Base-by-base conservation (phyloP, 1,140 invertebrate species). In the Lordiphosa clarofinis region DNA sequence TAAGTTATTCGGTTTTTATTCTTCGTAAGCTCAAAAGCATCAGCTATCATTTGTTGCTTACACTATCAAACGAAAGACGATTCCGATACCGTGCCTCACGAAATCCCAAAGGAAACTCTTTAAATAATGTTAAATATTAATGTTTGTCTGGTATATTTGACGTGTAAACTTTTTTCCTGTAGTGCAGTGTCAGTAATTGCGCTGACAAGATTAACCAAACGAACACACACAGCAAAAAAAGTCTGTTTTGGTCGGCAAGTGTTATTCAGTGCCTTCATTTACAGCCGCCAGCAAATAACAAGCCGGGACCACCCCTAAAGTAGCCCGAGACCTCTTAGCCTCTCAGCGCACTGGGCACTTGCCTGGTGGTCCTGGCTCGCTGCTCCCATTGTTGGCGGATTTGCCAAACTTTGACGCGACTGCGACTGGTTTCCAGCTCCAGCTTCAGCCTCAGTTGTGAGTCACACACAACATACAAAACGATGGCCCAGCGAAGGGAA, bases 251-350 rank as follows among this genome's bases (percentile, higher is more conserved):
- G 43, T 46, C 43, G 43, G 21, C 43, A 21, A 46, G 43, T 58
- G 49, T 42, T 52, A 35, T 46, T 50, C 46, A 42, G 38, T 60
- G 65, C 57, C 75, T 66, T 70, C 65, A 61, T 58, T 61, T 74
- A 48, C 65, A 60, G 65, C 60, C 56, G 56, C 56, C 46, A 65
- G 73, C 53, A 60, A 37, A 49, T 54, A 64, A 43, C 38, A 38
- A 56, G 60, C 56, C 36, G 46, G 64, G 79, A 84, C 78, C 79
- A 84, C 78, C 78, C 78, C 61, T 64, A 79, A 73, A 54, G 61
- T 44, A 71, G 73, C 60, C 70, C 55, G 60, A 38, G 49, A 42
- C 66, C 60, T 58, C 66, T 49, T 70, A 36, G 28, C 60, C 35
- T 28, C 44, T 28, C 44, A 46, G 43, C 33, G 31, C 43, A 46